phyloP scores from a whole-genome alignment of 2,113 vertebrate genomes.

The Rattus norvegicus region DNA sequence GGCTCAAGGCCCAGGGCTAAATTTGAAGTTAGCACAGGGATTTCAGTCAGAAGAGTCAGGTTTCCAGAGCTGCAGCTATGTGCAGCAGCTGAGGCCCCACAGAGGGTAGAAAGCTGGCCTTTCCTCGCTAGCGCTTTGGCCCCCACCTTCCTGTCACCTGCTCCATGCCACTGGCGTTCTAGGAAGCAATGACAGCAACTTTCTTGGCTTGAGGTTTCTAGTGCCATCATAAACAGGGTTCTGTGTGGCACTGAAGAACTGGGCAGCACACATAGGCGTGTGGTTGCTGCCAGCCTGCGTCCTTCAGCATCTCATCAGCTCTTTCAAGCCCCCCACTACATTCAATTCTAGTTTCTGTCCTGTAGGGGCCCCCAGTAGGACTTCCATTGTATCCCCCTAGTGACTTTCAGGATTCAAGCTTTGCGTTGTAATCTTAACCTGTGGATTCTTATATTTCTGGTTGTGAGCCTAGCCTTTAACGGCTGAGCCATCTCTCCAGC shows the following conservation, averaged over 20 bases:
- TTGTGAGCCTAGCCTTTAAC: too few species aligned
- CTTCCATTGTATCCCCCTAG: neutral
- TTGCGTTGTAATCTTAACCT: neutral
- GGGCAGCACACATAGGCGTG: neutral
- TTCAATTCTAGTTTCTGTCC: neutral
- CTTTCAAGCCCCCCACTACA: neutral
- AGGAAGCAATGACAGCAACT: constrained; percentile 70
- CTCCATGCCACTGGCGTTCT: constrained; percentile 59
- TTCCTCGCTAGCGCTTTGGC: constrained; percentile 61
- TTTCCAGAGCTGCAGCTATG: constrained; percentile 52
- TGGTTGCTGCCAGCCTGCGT: neutral
- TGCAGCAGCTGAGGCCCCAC: constrained; percentile 54
- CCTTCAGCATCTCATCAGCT: neutral
- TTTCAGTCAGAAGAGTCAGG: constrained; percentile 71
- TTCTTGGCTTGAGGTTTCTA: constrained; percentile 41
- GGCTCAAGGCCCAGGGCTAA: constrained; percentile 68
- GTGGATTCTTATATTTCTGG: neutral
- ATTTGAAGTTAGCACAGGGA: constrained; percentile 76
- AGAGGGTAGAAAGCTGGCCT: constrained; percentile 63
- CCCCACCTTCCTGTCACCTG: constrained; percentile 68
- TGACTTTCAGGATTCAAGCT: neutral
- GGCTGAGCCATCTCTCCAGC: too few species aligned
- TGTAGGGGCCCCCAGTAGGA: neutral
- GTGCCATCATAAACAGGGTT: neutral
- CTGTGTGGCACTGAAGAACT: neutral